Conservation (phyloP, 2,797 vertebrate genomes). For the Rousettus madagascariensis region DNA sequence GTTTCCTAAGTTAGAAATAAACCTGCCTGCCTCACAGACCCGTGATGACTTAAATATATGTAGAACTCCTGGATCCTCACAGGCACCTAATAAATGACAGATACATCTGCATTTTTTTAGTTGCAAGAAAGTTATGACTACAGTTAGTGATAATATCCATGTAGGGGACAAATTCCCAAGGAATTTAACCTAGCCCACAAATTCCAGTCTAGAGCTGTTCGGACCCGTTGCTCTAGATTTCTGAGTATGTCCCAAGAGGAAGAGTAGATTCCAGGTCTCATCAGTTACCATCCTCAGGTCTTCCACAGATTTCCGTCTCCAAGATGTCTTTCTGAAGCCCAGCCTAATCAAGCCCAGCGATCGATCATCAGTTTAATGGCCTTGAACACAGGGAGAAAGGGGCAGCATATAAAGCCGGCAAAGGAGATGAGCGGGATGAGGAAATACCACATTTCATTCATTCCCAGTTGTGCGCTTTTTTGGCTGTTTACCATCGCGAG, state of each 20-base stretch:
- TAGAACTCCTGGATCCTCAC: background rate
- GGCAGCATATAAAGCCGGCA: background rate
- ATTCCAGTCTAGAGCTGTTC: background rate
- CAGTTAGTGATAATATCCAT: background rate
- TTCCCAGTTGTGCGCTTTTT: background rate
- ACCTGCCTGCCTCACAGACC: background rate
- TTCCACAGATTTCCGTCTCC: background rate
- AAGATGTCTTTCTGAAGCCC: background rate
- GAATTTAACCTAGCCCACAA: background rate
- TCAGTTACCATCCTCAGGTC: background rate
- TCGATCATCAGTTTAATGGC: background rate
- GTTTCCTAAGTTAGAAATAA: slow-evolving; percentile 8
- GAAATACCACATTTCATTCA: background rate
- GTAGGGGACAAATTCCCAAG: background rate
- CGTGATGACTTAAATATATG: background rate
- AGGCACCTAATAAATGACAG: background rate
- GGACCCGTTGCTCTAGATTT: background rate
- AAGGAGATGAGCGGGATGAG: background rate
- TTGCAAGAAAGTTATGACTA: background rate
- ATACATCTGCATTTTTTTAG: background rate
- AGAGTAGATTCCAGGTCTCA: background rate
- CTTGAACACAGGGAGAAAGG: background rate
- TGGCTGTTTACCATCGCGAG: background rate
- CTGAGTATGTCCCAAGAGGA: background rate
- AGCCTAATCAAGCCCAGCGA: background rate